Evolutionary conservation across 2,797 vertebrate genomes (phyloP).

Genomic region (Manis pentadactyla): DNA sequence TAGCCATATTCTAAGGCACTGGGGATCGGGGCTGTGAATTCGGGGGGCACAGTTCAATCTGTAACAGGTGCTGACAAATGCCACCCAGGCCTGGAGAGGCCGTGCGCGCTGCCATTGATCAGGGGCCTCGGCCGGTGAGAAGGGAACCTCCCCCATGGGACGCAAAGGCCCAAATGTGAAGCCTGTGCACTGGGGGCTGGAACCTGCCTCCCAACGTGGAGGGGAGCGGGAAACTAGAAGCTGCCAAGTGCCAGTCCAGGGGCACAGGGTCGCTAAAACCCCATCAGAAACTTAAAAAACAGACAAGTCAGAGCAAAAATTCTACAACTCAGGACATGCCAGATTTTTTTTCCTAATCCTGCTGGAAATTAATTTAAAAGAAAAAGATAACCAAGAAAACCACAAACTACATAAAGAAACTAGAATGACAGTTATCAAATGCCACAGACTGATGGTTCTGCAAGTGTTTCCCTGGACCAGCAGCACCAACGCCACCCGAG

Average conservation of each 20-base stretch:
- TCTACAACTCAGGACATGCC: neutral
- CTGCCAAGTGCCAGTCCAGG: neutral
- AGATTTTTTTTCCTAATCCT: neutral
- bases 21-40: neutral
- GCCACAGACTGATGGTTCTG: neutral
- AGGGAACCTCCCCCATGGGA: neutral
- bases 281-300: neutral
- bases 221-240: neutral
- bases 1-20: neutral
- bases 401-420: neutral
- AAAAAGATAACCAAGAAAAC: neutral
- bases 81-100: no score
- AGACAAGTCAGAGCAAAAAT: neutral
- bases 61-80: neutral
- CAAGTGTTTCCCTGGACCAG: neutral
- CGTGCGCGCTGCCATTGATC: no score
- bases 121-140: neutral
- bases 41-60: neutral
- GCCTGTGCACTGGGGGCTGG: neutral
- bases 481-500: neutral
- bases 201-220: neutral
- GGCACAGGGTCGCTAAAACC: neutral
- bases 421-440: neutral
- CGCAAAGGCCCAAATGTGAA: neutral
- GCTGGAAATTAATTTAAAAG: neutral